Evolutionary conservation across 1,140 invertebrate genomes (phyloP).

Genomic region (Tachypleus tridentatus): DNA sequence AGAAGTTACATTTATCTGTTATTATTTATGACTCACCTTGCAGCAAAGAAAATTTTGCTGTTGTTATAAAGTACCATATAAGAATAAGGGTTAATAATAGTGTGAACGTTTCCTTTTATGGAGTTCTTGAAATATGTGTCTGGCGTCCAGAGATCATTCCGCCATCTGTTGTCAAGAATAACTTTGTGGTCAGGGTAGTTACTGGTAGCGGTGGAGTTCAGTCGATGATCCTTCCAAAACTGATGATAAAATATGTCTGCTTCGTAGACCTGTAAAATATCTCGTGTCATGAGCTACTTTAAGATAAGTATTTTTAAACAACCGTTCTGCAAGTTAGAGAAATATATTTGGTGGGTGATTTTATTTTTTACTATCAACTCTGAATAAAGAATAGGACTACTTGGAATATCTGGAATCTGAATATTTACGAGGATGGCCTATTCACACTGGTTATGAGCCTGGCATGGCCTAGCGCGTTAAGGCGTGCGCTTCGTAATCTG

Average conservation of each 20-base stretch:
- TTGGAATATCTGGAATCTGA: no score
- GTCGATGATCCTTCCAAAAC: conserved; percentile 20
- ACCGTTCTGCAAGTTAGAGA: no score
- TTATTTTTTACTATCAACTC: no score
- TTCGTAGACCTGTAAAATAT: conserved; percentile 16
- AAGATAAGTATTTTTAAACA: no score
- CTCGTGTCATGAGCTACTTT: no score
- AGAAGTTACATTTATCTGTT: no score
- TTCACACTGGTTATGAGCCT: no score
- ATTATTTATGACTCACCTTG: conserved; percentile 7
- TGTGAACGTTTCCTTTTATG: conserved; percentile 18
- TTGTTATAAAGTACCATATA: conserved; percentile 17
- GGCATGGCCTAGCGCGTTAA: no score
- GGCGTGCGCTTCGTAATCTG: no score
- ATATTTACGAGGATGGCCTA: no score
- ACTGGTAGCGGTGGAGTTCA: conserved; percentile 4
- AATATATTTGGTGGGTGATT: no score
- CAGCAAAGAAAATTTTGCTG: conserved; percentile 16
- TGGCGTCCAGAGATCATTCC: conserved; percentile 20
- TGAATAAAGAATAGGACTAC: no score
- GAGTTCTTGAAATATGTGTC: conserved; percentile 24
- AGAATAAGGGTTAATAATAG: conserved; percentile 18
- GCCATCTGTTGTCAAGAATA: conserved; percentile 18
- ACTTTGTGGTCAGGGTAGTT: conserved; percentile 8
- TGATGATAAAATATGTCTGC: conserved; percentile 22